Evolutionary conservation across 92 coral and sea anemone species (phyloP).

Genomic region (Parazoanthus darwini): DNA sequence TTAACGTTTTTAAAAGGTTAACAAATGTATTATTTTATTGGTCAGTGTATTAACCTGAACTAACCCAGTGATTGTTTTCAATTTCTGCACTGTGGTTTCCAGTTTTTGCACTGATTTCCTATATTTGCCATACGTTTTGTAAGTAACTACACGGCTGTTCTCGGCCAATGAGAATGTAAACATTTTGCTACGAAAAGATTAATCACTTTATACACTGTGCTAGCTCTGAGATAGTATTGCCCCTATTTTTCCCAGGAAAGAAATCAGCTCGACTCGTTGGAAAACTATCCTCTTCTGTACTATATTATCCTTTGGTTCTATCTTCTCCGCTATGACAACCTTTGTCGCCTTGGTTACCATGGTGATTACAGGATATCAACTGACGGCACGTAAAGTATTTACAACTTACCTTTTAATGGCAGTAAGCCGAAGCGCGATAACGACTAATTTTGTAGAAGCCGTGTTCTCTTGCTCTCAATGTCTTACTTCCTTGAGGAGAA

Average conservation of each 20-base stretch:
- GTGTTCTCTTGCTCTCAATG: background rate
- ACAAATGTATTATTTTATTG: too few relatives aligned
- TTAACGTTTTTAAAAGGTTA: too few relatives aligned
- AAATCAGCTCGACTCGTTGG: background rate
- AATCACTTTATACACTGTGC: background rate
- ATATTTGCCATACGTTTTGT: too few relatives aligned
- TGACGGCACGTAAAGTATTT: background rate
- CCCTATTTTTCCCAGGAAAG: background rate
- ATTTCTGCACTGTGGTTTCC: too few relatives aligned
- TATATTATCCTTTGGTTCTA: background rate
- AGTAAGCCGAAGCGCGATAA: background rate
- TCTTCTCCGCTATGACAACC: slow-evolving; percentile 2
- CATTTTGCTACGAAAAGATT: too few relatives aligned
- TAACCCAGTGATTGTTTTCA: too few relatives aligned
- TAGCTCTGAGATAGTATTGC: background rate
- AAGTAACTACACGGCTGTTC: too few relatives aligned
- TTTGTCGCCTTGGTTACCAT: slow-evolving; percentile 9
- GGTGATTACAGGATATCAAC: background rate
- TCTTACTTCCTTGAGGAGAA: background rate
- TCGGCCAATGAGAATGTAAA: too few relatives aligned
- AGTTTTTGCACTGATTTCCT: too few relatives aligned
- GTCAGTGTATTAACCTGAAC: too few relatives aligned
- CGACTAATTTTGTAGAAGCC: background rate
- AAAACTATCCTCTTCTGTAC: background rate
- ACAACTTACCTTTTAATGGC: slow-evolving; percentile 1